These are phyloP conservation scores for Kradibia gibbosae DNA, from an alignment of 1,140 invertebrate genomes.

Conservation along the genomic window DNA sequence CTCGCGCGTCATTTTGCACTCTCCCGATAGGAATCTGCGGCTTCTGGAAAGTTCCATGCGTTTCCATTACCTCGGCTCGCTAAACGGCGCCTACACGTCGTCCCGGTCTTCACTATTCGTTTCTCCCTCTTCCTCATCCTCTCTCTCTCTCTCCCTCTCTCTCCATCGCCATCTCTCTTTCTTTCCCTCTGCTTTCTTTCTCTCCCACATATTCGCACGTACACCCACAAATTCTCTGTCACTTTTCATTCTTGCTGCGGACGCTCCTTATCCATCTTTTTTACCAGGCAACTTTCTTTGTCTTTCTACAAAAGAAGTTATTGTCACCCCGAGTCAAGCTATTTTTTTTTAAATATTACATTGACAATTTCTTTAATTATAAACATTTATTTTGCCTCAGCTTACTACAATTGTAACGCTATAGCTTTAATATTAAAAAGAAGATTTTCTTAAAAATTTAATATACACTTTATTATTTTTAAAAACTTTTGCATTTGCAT, in stretches of 20 bases:
- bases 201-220: no score
- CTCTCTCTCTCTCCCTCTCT: background rate
- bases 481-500: no score
- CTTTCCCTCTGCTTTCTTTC: background rate
- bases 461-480: no score
- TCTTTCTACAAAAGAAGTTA: background rate
- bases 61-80: constrained; percentile 14
- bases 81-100: background rate
- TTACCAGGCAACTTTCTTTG: background rate
- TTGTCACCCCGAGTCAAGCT: background rate
- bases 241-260: background rate
- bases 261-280: constrained; percentile 3
- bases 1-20: no score
- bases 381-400: background rate
- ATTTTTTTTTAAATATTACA: background rate
- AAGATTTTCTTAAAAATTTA: no score
- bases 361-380: background rate
- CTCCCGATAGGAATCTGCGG: constrained; percentile 12
- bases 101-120: background rate
- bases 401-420: background rate
- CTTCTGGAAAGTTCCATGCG: constrained; percentile 67
- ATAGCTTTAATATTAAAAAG: no score
- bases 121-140: background rate
- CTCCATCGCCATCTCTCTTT: background rate
- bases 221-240: no score